Percentiles rank a stretch among this genome's conserved stretches.
Conservation (phyloP, 1,140 invertebrate species). For the Lasioglossum albipes region DNA sequence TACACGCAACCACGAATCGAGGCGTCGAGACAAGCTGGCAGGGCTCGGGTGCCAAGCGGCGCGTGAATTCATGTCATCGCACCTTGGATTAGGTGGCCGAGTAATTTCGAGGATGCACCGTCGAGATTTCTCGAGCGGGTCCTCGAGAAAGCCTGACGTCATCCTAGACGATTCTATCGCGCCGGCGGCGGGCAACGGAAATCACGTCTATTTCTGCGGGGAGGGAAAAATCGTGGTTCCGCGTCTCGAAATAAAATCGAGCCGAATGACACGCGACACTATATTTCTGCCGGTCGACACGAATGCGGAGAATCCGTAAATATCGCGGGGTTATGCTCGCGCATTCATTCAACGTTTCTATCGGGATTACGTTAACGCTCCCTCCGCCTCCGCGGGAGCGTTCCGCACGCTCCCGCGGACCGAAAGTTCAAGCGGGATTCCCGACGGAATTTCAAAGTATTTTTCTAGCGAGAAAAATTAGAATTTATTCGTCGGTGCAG, state of each 20-base stretch:
- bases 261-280: slow-evolving; percentile 39
- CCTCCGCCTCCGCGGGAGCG: no score
- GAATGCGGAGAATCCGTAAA: slow-evolving; percentile 19
- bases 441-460: not conserved
- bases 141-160: slow-evolving; percentile 53
- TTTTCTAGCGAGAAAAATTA: not conserved
- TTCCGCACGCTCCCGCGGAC: not conserved
- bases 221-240: slow-evolving; percentile 57
- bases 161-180: not conserved
- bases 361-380: not conserved
- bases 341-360: slow-evolving; percentile 13
- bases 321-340: not conserved
- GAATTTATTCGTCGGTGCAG: no score
- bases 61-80: slow-evolving; percentile 58
- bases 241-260: slow-evolving; percentile 62
- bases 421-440: not conserved
- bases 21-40: slow-evolving; percentile 26
- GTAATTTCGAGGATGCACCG: slow-evolving; percentile 31
- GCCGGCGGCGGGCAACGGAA: not conserved
- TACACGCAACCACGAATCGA: slow-evolving; percentile 5
- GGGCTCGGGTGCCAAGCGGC: slow-evolving; percentile 47
- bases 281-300: slow-evolving; percentile 24
- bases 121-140: slow-evolving; percentile 36
- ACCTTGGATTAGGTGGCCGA: slow-evolving; percentile 37
- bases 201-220: slow-evolving; percentile 41